phyloP scores from a whole-genome alignment of 2,797 vertebrate species.

The Manis pentadactyla region DNA sequence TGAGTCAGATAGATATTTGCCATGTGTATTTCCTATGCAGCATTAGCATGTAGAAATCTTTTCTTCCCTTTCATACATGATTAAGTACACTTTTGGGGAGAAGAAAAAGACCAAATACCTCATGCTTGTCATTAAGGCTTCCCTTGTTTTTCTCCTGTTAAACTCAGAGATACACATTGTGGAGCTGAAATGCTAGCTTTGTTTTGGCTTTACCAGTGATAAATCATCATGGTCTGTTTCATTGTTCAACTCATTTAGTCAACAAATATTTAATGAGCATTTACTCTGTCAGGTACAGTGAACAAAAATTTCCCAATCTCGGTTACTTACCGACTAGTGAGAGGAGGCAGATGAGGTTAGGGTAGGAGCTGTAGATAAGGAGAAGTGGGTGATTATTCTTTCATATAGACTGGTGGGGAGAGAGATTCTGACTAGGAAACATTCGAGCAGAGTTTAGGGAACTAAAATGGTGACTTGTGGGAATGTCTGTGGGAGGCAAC shows the following conservation, averaged over 20 bases:
- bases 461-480: background rate
- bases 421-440: background rate
- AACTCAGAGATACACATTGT: background rate
- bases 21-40: background rate
- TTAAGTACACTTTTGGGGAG: background rate
- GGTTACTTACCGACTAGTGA: background rate
- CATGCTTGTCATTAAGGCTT: background rate
- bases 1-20: background rate
- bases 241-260: background rate
- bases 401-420: background rate
- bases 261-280: background rate
- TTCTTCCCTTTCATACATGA: background rate
- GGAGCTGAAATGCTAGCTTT: background rate
- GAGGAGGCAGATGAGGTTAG: background rate
- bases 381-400: background rate
- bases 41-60: background rate
- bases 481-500: background rate
- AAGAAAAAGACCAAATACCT: background rate
- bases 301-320: background rate
- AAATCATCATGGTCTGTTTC: background rate
- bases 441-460: background rate
- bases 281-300: background rate
- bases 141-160: background rate
- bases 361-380: background rate
- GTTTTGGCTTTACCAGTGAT: background rate